Base-by-base conservation (phyloP, 2,888 invertebrate genomes). In the Hipparchia sbordonii region DNA sequence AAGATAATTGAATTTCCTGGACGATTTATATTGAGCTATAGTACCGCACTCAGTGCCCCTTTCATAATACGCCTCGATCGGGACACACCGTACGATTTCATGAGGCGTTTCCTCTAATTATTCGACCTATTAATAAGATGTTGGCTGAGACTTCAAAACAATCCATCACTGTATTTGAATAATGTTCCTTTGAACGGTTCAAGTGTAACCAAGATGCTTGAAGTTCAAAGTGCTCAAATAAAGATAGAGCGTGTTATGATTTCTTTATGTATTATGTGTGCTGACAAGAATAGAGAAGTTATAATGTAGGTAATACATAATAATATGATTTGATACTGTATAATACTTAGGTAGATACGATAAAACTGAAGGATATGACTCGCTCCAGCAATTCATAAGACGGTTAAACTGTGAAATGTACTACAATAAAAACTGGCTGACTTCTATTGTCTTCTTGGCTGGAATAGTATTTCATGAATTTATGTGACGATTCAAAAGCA, bases 1-100 rank as follows among this genome's bases (percentile, higher is more conserved):
- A 88, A 90, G 89, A 89, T 92, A 93, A 93, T 93, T 93, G 93
- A 93, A 93, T 91, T 89, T 93, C 93, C 93, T 93, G 93, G 86
- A 82, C 81, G 82, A 85, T 88, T 90, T 78, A 89, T 90, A 76
- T 76, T 76, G 76, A 74, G 88, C 87, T 87, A 86, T 87, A 87
- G 86, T 82, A 75, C 79, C 80, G 82, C 81, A 80, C 76, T 85
- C 86, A 85, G 86, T 84, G 87, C 87, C 89, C 91, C 91, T 89
- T 90, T 88, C 87, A 87, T 87, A 65, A 9, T 6, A 83, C 73
- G 67, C 80, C 79, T 77, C 81, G 46, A 67, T 85, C 82, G 84
- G 82, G 80, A 79, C 85, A 84, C 80, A 82, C 84, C 83, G 84
- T 84, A 82, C 81, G 79, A 78, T 84, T 87, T 88, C 89, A 92